These are phyloP conservation scores for Odontophorus gujanensis DNA, from an alignment of 2,113 vertebrate genomes.

Conservation along the genomic window DNA sequence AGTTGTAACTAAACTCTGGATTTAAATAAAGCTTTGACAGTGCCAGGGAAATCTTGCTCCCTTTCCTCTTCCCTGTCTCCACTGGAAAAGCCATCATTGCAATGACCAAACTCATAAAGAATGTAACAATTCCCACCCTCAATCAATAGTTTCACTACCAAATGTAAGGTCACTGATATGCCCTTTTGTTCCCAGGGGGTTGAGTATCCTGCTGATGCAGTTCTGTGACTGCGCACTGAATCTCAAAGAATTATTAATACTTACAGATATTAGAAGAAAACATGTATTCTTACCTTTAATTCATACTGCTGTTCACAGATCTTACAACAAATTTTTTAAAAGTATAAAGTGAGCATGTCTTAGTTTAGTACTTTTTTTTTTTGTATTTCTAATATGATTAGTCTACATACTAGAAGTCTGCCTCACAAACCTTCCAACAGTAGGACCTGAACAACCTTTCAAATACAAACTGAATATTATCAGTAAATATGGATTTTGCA, in stretches of 20 bases:
- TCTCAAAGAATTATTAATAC: not conserved
- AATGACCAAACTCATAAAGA: not conserved
- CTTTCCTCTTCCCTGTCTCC: not conserved
- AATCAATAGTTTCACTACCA: not conserved
- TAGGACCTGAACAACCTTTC: not conserved
- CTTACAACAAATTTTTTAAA: not conserved
- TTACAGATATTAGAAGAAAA: not conserved
- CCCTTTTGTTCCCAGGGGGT: not conserved
- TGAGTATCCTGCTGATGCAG: not conserved
- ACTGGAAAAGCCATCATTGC: not conserved
- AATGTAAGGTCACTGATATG: fast-evolving
- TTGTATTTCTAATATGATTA: not conserved
- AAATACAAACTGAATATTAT: not conserved
- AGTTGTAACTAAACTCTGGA: not conserved
- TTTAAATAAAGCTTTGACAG: not conserved
- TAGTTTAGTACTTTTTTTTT: not conserved
- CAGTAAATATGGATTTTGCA: not conserved
- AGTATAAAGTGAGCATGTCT: not conserved
- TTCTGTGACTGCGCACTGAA: not conserved
- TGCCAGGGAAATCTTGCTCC: not conserved
- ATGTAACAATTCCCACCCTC: not conserved
- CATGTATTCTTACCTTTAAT: not conserved
- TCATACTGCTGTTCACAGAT: not conserved
- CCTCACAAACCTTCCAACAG: not conserved
- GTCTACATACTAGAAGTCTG: not conserved